Evolutionary conservation across 2,888 invertebrate genomes (phyloP), one percentile per base, ranked within the genome.

Genomic region (Maniola hyperantus): DNA sequence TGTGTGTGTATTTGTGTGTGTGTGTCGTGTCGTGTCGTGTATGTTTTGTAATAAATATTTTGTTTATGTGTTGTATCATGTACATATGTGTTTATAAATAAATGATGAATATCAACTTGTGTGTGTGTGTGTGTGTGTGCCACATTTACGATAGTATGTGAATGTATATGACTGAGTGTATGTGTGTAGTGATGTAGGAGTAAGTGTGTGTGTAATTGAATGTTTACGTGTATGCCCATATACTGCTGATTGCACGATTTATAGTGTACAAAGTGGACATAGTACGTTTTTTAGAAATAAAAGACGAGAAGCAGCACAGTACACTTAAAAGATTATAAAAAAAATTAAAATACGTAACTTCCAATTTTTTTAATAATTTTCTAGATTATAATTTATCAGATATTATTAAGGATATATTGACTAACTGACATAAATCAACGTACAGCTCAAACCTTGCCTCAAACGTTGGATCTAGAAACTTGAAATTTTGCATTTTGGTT

Each of bases 281-380:
- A 73, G 73, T 77, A 76, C 82, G 80, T 74, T 77, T 84, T 88
- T 88, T 74, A 11, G 39, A n/a, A 65, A 70, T 73, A 88, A 90
- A 89, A 84, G 74, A 83, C 78, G 83, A 74, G 78, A 88, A 87
- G 86, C 76, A 71, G 70, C 83, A 85, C 75, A 73, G 79, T 87
- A 86, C 85, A 79, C 77, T 26, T 55, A 10, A 62, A 55, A 54
- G 26, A 34, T 10, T 26, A 53, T 33, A 33, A 33, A 13, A 26
- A 13, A 39, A 39, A 39, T 10, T 1, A 0, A 10, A 36, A 36
- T 0, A 36, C 36, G 36, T 34, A 36, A 8, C 36, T 36, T 36
- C 7, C 8, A 2, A 36, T 36, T 36, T 8, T 36, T 36, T 10
- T 2, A 36, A 36, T 36, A 36, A 2, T 36, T 10, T 36, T 10